Evolutionary conservation across 2,888 invertebrate species (phyloP), one percentile per base, ranked within the genome.

Genomic region (Trichopria drosophilae): DNA sequence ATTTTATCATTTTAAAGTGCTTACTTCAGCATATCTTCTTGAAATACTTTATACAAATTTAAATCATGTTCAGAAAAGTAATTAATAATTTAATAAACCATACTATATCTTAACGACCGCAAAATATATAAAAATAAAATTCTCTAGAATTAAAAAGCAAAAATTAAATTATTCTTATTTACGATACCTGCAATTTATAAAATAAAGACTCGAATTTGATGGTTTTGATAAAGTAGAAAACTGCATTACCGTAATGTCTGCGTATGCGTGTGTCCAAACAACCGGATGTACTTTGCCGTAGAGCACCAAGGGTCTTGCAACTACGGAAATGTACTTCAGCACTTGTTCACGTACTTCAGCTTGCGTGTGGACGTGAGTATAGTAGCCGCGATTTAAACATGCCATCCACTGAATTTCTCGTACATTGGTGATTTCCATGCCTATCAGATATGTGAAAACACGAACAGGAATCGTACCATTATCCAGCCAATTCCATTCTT

Each of bases 331-430:
- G 76, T 99, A 99, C 74, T 95, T 90, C 65, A 98, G 78, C 16
- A 98, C 97, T 73, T 98, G 92, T 74, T 95, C 94, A 59, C 92
- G 88, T 0, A 97, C 96, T 77, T 99, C 97, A 63, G 96, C 94
- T 66, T 97, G 82, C 0, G 94, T 92, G 61, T 92, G 90, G 12
- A 99, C 92, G 73, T 97, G 97, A 1, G 91, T 89, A 77, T 89
- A 95, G 73, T 86, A 94, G n/a, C 96, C 95, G 79, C 94, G 85
- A 77, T 98, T 98, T 35, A 85, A 80, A 72, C 98, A 98, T 1
- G 98, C 95, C 88, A 98, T 94, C 86, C 89, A 89, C 65, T 87
- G 86, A 44, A 94, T 90, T 75, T 95, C 93, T 29, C 85, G 80
- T 1, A 90, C 88, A 70, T 95, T 95, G 4, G 88, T 86, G 6